A percentile compares a stretch with the other conserved stretches of the same genome.
These are phyloP conservation scores for Poecile montanus DNA, from an alignment of 2,797 vertebrate species.

Conservation along the genomic window DNA sequence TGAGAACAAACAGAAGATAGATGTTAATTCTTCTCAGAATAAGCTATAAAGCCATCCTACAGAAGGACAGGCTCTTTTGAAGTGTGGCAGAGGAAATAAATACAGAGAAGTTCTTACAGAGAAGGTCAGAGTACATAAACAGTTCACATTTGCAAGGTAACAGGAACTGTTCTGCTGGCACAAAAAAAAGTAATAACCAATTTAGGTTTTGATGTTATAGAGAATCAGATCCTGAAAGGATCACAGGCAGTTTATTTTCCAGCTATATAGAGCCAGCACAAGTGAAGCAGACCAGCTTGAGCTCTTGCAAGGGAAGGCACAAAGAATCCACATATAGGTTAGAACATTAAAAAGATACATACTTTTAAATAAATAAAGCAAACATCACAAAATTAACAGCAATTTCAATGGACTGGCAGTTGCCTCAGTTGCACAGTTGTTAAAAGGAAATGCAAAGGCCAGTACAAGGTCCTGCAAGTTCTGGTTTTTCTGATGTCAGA, in stretches of 20 bases:
- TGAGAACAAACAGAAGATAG: constrained; percentile 6
- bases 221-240: not conserved
- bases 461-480: not conserved
- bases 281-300: not conserved
- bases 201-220: not conserved
- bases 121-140: constrained; percentile 45
- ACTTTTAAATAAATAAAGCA: not conserved
- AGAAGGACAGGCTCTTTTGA: not conserved
- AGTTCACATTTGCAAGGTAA: not conserved
- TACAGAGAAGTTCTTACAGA: not conserved
- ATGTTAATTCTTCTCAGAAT: constrained; percentile 9
- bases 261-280: not conserved
- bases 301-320: not conserved
- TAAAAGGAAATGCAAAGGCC: not conserved
- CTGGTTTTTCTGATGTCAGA: not conserved
- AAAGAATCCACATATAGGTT: not conserved
- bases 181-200: not conserved
- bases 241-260: not conserved
- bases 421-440: not conserved
- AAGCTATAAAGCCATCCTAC: not conserved
- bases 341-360: not conserved
- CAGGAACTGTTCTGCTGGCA: not conserved
- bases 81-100: not conserved
- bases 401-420: not conserved
- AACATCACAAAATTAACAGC: not conserved